A percentile compares a stretch with the other conserved stretches of the same genome.
phyloP scores from a whole-genome alignment of 2,113 vertebrate species.

The Desmodus rotundus region DNA sequence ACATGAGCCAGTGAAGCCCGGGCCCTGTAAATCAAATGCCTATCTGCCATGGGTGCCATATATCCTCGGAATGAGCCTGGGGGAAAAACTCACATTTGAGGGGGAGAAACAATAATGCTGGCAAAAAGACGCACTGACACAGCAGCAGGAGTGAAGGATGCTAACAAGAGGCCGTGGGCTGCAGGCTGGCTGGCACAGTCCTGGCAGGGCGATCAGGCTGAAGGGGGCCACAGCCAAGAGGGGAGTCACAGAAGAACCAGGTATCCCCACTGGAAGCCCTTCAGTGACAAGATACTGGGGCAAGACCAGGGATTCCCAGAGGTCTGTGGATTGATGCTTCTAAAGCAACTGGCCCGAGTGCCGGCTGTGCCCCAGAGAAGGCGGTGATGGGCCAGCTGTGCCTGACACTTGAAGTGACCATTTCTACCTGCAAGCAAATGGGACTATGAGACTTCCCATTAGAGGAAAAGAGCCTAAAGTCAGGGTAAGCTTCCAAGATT shows the following conservation, averaged over 20 bases:
- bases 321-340: not conserved
- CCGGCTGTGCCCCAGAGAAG: not conserved
- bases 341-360: not conserved
- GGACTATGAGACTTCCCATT: fast-evolving
- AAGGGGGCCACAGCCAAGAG: not conserved
- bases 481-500: not conserved
- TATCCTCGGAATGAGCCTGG: not conserved
- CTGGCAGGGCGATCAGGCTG: not conserved
- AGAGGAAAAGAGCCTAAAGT: not conserved
- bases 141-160: not conserved
- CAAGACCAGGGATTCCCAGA: not conserved
- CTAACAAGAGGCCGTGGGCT: too few relatives aligned
- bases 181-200: not conserved
- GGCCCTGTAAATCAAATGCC: not conserved
- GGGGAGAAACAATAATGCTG: not conserved
- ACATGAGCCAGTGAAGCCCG: not conserved
- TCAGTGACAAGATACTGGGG: not conserved
- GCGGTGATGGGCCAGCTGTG: not conserved
- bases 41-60: fast-evolving
- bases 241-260: fast-evolving
- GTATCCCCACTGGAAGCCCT: not conserved
- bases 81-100: not conserved
- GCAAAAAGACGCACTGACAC: not conserved
- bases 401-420: not conserved
- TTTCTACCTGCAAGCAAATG: not conserved